phyloP scores from a whole-genome alignment of 92 coral and sea anemone species.

The Montipora capitata region DNA sequence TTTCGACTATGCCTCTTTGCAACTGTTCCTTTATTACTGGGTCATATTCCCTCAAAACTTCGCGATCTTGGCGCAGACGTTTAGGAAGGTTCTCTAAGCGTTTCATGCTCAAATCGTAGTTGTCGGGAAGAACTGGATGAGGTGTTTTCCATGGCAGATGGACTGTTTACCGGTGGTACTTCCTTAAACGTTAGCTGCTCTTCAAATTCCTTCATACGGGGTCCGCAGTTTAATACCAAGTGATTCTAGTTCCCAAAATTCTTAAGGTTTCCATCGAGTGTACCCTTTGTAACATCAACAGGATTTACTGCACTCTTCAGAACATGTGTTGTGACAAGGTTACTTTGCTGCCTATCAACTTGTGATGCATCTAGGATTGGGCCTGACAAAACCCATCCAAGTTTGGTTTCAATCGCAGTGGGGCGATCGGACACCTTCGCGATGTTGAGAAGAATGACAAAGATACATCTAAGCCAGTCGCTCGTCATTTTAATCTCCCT shows the following conservation, averaged over 20 bases:
- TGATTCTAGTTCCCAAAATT: slow-evolving; percentile 75
- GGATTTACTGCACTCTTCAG: slow-evolving; percentile 48
- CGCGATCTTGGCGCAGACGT: slow-evolving; percentile 56
- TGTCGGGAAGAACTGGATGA: slow-evolving; percentile 71
- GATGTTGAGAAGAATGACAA: too few relatives aligned
- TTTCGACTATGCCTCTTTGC: slow-evolving; percentile 51
- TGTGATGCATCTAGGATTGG: not conserved
- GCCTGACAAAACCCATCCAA: slow-evolving; percentile 56
- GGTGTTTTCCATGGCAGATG: slow-evolving; percentile 72
- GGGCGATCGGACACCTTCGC: slow-evolving; percentile 49
- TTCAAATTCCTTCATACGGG: slow-evolving; percentile 45
- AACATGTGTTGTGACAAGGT: slow-evolving; percentile 63
- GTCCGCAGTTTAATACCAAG: slow-evolving; percentile 60
- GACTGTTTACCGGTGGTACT: slow-evolving; percentile 47
- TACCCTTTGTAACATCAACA: slow-evolving; percentile 5
- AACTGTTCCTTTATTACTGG: slow-evolving; percentile 48
- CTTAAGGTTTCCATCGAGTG: slow-evolving; percentile 33
- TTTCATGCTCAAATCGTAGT: slow-evolving; percentile 65
- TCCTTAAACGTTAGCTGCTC: slow-evolving; percentile 53
- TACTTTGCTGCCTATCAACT: slow-evolving; percentile 16
- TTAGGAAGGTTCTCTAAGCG: slow-evolving; percentile 58
- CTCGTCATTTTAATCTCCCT: too few relatives aligned
- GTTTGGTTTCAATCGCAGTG: slow-evolving; percentile 62
- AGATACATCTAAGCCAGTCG: too few relatives aligned
- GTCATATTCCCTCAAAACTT: slow-evolving; percentile 22